phyloP scores from a whole-genome alignment of 2,888 invertebrate genomes.

The Melieria omissa region DNA sequence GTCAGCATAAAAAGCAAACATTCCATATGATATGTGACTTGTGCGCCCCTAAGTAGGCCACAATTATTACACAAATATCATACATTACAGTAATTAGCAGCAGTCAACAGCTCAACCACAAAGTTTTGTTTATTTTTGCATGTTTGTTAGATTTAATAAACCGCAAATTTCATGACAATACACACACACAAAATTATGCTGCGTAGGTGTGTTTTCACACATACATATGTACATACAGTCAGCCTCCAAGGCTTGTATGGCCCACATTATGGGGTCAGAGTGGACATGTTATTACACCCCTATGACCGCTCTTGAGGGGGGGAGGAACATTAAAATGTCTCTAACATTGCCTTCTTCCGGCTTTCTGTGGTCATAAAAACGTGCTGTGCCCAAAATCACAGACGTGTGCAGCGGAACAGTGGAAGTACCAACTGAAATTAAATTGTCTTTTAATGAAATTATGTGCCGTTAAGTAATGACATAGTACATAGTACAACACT shows the following conservation, averaged over 20 bases:
- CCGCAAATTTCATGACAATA: neutral
- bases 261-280: constrained; percentile 18
- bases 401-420: constrained; percentile 3
- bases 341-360: no score
- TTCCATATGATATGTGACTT: neutral
- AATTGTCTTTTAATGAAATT: constrained; percentile 29
- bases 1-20: no score
- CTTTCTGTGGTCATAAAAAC: no score
- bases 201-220: neutral
- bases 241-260: neutral
- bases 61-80: no score
- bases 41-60: no score
- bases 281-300: constrained; percentile 19
- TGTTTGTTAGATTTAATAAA: no score
- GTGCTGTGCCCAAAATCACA: neutral
- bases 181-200: neutral
- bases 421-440: constrained; percentile 12
- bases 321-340: no score
- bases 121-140: no score
- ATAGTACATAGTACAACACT: no score
- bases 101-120: no score
- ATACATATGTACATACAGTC: neutral
- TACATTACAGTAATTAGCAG: no score
- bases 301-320: no score
- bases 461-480: constrained; percentile 20